phyloP scores from a whole-genome alignment of 2,113 vertebrate genomes.

The Butorides virescens region DNA sequence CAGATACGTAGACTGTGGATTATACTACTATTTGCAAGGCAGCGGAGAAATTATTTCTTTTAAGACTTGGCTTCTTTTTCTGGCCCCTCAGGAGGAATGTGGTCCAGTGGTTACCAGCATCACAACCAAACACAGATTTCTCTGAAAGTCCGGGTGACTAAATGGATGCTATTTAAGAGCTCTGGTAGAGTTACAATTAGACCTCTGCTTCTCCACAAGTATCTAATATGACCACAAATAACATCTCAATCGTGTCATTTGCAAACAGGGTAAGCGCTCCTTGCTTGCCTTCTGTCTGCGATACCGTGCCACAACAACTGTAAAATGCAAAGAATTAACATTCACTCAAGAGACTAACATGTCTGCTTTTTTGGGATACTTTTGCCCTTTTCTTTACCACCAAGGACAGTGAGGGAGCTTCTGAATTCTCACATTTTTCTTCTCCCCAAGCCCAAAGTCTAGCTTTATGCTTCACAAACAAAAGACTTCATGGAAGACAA shows the following conservation, averaged over 20 bases:
- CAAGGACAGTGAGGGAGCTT: background rate
- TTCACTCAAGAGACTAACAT: background rate
- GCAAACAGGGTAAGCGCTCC: background rate
- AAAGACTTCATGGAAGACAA: background rate
- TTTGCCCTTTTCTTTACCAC: background rate
- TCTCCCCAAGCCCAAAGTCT: background rate
- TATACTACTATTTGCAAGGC: background rate
- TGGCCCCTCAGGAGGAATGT: conserved; percentile 40
- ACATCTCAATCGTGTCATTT: background rate
- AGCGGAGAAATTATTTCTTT: conserved; percentile 20
- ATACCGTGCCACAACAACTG: rapidly evolving
- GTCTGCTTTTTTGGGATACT: background rate
- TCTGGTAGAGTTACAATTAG: conserved; percentile 33
- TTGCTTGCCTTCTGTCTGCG: background rate
- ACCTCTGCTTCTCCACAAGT: conserved; percentile 50
- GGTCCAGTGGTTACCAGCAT: conserved; percentile 55
- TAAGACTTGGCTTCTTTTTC: conserved; percentile 45
- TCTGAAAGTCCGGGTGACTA: conserved; percentile 44
- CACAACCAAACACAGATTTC: conserved; percentile 25
- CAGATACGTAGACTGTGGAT: background rate
- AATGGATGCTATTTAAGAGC: conserved; percentile 41
- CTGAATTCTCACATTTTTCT: background rate
- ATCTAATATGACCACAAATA: conserved; percentile 46
- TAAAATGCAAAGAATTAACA: background rate
- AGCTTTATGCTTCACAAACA: background rate